Conservation (phyloP, 2,113 vertebrate genomes). For the Mionectes macconnelli region DNA sequence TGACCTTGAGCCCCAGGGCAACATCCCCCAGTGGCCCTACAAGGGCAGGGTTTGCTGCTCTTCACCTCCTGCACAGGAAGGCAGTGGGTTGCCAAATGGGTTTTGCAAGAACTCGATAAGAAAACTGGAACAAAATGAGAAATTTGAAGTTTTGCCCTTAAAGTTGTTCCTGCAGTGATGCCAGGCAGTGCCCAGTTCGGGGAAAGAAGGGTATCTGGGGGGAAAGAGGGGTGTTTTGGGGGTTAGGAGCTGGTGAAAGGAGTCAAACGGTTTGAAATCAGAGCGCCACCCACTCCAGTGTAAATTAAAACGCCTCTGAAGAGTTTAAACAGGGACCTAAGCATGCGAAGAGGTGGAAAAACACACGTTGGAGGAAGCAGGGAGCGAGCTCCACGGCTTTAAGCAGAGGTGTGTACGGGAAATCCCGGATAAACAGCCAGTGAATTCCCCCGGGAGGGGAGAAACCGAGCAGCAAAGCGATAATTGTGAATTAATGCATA, state of each 20-base stretch:
- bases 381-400: neutral
- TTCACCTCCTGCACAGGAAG: neutral
- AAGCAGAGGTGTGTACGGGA: neutral
- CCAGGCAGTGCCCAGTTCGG: fast-evolving
- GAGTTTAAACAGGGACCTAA: neutral
- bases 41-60: neutral
- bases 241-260: neutral
- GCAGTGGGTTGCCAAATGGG: neutral
- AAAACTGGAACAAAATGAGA: neutral
- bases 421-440: neutral
- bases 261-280: neutral
- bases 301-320: neutral
- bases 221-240: neutral
- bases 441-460: neutral
- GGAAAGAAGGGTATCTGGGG: fast-evolving
- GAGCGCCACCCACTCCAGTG: fast-evolving
- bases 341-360: neutral
- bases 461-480: neutral
- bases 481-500: neutral
- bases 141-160: fast-evolving
- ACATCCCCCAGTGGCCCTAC: neutral
- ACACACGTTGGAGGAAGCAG: neutral
- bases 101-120: neutral
- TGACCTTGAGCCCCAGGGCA: fast-evolving
- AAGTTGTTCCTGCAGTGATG: neutral